Base-by-base conservation (phyloP, 2,113 vertebrate genomes). In the Phyllostomus hastatus region DNA sequence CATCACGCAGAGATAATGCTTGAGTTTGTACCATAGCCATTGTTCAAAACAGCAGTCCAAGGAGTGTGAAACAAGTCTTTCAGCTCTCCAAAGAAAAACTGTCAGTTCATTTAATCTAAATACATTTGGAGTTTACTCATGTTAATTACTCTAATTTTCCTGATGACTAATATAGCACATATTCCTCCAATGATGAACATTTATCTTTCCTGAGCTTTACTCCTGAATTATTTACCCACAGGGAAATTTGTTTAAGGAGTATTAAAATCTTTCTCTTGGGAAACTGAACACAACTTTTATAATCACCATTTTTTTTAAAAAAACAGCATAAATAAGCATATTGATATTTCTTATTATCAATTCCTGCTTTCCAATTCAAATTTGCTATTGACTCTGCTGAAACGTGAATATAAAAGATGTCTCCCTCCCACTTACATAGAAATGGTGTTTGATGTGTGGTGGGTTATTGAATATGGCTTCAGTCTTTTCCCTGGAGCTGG, bases 31-130 rank as follows among this genome's bases (percentile, higher is more conserved):
- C 26, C 70, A 91, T 96, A 95, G 79, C 10, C 46, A 61, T 59
- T 91, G 86, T 95, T 93, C 11, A 28, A 46, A 75, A 97, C 92
- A 97, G 83, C 67, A 83, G 7, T 0, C 86, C 95, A 26, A 82
- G 48, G 82, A 67, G 41, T 90, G n/a, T 91, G 7, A 93, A 95
- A 87, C 57, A 92, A 64, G 67, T 83, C n/a, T 69, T 90, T 97
- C 84, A 89, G 95, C 94, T 89, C 81, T 96, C 95, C 41, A 84
- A 22, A 95, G n/a, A 85, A 64, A 79, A 89, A 89, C 7, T 57
- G 14, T 88, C 94, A 90, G 66, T 79, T 79, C 95, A 20, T 66
- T 97, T 92, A 95, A 73, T 86, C 46, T 95, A 85, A 96, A 93
- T 85, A 66, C 92, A 48, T 72, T 78, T 79, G 3, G 14, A 83